Conservation (phyloP, 1,140 invertebrate genomes). For the Neodiprion lecontei region DNA sequence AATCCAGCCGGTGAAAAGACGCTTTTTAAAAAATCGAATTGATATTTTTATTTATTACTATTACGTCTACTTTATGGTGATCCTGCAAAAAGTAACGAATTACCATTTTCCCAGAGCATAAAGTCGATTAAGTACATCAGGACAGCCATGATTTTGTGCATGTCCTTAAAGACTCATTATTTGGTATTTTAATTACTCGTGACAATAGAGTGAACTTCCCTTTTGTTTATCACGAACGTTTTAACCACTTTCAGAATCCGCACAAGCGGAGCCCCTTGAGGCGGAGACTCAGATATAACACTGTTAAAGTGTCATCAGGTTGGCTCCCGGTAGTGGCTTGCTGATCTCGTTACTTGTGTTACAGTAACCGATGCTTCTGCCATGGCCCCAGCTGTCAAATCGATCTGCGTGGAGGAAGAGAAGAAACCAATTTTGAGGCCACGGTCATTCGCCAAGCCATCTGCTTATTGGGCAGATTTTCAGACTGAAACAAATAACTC, state of each 20-base stretch:
- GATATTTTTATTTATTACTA: no score
- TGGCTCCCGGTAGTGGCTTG: neutral
- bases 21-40: no score
- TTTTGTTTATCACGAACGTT: neutral
- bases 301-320: neutral
- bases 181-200: no score
- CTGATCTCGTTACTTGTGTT: neutral
- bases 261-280: neutral
- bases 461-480: slow-evolving; percentile 40
- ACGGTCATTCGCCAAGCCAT: slow-evolving; percentile 51
- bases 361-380: neutral
- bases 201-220: no score
- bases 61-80: no score
- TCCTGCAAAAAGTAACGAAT: no score
- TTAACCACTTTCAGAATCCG: neutral
- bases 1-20: no score
- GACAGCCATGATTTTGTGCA: no score
- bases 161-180: no score
- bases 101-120: no score
- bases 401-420: slow-evolving; percentile 10
- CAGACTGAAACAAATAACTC: neutral
- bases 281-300: neutral
- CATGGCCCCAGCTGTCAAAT: neutral
- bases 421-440: slow-evolving; percentile 40
- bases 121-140: no score